Evolutionary conservation across 2,888 invertebrate species (phyloP), one percentile per base, ranked within the genome.

Genomic region (Hyppa rectilinea): DNA sequence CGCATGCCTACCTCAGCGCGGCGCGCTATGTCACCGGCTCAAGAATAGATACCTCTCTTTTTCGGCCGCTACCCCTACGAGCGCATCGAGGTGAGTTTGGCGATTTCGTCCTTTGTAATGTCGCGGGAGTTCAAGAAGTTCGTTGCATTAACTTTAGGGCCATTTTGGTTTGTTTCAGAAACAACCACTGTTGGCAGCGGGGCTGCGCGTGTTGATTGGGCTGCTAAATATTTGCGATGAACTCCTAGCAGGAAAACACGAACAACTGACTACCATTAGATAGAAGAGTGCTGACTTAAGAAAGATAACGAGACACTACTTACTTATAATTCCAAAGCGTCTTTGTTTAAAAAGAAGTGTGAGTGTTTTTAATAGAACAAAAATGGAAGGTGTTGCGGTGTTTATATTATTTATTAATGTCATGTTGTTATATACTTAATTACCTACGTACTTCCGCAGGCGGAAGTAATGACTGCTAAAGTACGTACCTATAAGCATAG

Each of bases 1-100:
- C 98, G 84, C 97, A 97, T 85, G 97, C 98, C 78, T 98, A 98
- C 93, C 93, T 98, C 79, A 97, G 97, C 81, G 97, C 98, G 79
- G 97, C 98, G 81, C 96, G 98, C 87, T 98, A 98, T 92, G 97
- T 98, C 82, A 97, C 98, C 75, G 98, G 98, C 73, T 95, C 94
- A 9, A 89, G 95, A 56, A 94, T 96, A 77, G 96, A 96, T 87
- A 96, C 96, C 5, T 93, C 96, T 17, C 89, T 96, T 59, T 96
- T 96, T 86, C 93, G 93, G 12, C 87, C 92, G 70, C 84, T 94
- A n/a, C 90, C 93, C n/a, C 85, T 93, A 31, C 90, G 92, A 36
- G 75, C 94, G 26, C 92, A 93, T 77, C 89, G 92, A 83, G 93
- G 95, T 95, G 84, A 67, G 71, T 80, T 47, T 49, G 26, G 26